Evolutionary conservation across 2,113 vertebrate species (phyloP), one percentile per base, ranked within the genome.

Genomic region (Geococcyx californianus): DNA sequence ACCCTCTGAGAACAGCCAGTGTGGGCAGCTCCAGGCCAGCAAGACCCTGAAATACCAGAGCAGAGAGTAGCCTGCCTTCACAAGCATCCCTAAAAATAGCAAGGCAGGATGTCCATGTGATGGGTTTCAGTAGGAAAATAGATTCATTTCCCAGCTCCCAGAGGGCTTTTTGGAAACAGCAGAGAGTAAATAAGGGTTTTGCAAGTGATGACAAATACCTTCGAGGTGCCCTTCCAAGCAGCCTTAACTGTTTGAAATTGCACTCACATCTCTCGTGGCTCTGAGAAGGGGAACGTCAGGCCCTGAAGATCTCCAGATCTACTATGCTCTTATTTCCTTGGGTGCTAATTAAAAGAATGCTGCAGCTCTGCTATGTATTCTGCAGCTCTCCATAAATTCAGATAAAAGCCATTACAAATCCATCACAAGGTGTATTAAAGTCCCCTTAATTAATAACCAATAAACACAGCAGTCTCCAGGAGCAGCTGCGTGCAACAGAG

Each of bases 391-490:
- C 69, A 44, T 81, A 69, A 84, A 74, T 64, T 75, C 84, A 82
- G 92, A 95, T 75, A 84, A 95, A 49, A 86, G 51, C 81, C 60
- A 88, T 90, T 90, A 91, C 69, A 81, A 94, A 92, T 60, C 88
- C 86, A 63, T 91, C 94, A 82, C 44, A 52, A 86, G 66, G 64
- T 62, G n/a, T 47, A 86, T 62, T 87, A 69, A 90, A 79, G 88
- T 79, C 54, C 47, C 52, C 64, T 77, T 78, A 67, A 86, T 92
- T 92, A 91, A 95, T 90, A 63, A 69, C 54, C 69, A 66, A 34
- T 63, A n/a, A 69, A 68, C n/a, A 9, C 31, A n/a, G 56, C 24
- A 18, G 52, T 62, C 25, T 55, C 67, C 2, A 0, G 52, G n/a
- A 84, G 70, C 16, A 18, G 19, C 60, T 67, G 58, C 18, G 76